Evolutionary conservation across 2,797 vertebrate species (phyloP).

Genomic region (Hydrolagus colliei): DNA sequence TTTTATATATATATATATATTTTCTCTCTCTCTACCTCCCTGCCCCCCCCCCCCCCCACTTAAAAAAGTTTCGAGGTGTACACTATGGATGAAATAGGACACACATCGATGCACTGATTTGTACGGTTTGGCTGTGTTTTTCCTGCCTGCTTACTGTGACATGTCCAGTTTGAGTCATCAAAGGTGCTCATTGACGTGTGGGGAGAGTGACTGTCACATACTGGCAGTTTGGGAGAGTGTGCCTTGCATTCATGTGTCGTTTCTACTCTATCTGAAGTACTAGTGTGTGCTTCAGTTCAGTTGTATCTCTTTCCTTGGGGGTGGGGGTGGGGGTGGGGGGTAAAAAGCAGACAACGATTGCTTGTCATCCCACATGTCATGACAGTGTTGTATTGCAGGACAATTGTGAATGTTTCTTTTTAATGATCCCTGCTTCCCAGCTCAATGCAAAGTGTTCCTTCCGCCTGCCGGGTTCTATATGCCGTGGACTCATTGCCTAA

Average conservation of each 20-base stretch:
- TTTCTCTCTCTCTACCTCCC: background rate
- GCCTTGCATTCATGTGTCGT: slow-evolving; percentile 19
- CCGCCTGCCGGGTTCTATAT: background rate
- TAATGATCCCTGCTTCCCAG: background rate
- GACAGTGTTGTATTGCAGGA: background rate
- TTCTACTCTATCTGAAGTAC: slow-evolving; percentile 2
- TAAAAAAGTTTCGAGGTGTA: slow-evolving; percentile 3
- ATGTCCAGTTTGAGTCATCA: slow-evolving; percentile 60
- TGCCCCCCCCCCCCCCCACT: background rate
- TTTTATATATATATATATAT: no score
- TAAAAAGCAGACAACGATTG: background rate
- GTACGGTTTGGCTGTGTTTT: slow-evolving; percentile 40
- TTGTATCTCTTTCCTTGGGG: background rate
- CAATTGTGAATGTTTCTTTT: background rate
- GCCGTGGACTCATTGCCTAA: slow-evolving; percentile 62
- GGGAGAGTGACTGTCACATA: slow-evolving; percentile 58
- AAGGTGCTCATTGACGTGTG: slow-evolving; percentile 50
- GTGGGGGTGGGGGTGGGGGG: no score
- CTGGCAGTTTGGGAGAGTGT: slow-evolving; percentile 39
- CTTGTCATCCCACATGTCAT: background rate
- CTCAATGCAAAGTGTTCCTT: background rate
- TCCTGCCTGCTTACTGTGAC: slow-evolving; percentile 47
- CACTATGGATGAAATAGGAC: slow-evolving; percentile 16
- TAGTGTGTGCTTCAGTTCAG: background rate
- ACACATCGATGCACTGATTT: slow-evolving; percentile 15